Evolutionary conservation across 2,888 invertebrate species (phyloP).

Genomic region (Lycia hirtaria): DNA sequence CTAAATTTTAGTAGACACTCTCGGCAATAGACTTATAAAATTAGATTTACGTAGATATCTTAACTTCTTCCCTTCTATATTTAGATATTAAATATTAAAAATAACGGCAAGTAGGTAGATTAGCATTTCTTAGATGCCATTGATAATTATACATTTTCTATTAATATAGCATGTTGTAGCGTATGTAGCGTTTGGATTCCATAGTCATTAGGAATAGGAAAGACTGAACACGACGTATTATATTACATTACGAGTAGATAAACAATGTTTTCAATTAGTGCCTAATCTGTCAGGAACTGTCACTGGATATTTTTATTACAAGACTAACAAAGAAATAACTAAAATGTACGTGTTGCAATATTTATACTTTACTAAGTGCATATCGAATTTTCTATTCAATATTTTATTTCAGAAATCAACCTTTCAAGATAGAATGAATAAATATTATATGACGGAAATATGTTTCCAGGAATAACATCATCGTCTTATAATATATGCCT

Average conservation of each 20-base stretch:
- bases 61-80: conserved; percentile 55
- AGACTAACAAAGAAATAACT: too few relatives aligned
- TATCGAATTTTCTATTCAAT: too few relatives aligned
- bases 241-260: neutral
- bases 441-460: too few relatives aligned
- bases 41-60: conserved; percentile 56
- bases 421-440: too few relatives aligned
- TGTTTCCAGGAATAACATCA: too few relatives aligned
- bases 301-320: neutral
- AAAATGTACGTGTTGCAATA: too few relatives aligned
- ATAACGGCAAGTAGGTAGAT: conserved; percentile 57
- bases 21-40: conserved; percentile 53
- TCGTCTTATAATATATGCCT: too few relatives aligned
- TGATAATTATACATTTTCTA: conserved; percentile 48
- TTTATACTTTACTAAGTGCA: too few relatives aligned
- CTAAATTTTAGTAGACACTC: conserved; percentile 54
- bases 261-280: too few relatives aligned
- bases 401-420: too few relatives aligned
- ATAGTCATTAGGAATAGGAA: conserved; percentile 68
- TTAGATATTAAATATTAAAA: conserved; percentile 49
- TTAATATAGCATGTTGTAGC: conserved; percentile 68
- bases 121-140: conserved; percentile 53
- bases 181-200: conserved; percentile 67
- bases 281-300: too few relatives aligned
- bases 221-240: conserved; percentile 61